Evolutionary conservation across 2,888 invertebrate species (phyloP).

Genomic region (Heliconius sara): DNA sequence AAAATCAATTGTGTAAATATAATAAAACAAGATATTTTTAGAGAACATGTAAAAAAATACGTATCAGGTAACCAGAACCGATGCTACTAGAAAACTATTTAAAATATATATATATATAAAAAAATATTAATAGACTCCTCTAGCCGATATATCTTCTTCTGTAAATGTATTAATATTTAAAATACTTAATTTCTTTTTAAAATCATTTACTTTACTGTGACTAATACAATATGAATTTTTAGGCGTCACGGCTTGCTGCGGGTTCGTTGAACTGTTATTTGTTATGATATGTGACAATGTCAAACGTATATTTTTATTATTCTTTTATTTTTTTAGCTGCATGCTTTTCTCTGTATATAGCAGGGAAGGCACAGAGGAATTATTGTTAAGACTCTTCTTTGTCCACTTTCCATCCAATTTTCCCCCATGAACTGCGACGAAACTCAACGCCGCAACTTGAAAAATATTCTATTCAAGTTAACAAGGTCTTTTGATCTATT

Average conservation of each 20-base stretch:
- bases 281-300: conserved; percentile 76
- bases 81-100: neutral
- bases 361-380: neutral
- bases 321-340: neutral
- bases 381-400: neutral
- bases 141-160: no score
- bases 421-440: neutral
- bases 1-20: no score
- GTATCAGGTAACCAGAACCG: no score
- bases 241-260: conserved; percentile 65
- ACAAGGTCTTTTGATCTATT: no score
- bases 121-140: neutral
- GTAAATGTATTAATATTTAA: neutral
- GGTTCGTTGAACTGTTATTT: conserved; percentile 67
- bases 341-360: neutral
- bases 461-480: no score
- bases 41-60: no score
- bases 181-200: neutral
- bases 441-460: neutral
- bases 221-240: conserved; percentile 57
- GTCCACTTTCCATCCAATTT: neutral
- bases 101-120: no score
- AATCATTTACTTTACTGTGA: conserved; percentile 3
- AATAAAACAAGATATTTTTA: no score
- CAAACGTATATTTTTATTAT: conserved; percentile 28